These are phyloP conservation scores for Eucera pruinosa DNA, from an alignment of 2,888 invertebrate genomes.

Conservation along the genomic window DNA sequence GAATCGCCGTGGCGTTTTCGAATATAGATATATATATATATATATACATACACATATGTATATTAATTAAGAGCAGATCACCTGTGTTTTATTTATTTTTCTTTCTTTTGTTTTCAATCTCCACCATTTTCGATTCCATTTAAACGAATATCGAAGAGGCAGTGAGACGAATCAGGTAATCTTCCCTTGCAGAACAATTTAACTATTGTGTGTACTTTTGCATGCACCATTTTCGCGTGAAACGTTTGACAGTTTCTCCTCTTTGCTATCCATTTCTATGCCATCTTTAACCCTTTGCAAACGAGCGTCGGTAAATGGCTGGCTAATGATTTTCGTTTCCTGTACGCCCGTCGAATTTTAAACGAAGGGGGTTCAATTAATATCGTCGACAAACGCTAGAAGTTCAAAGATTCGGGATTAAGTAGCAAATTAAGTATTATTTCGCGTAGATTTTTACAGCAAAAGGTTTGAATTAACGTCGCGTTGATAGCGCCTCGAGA, in stretches of 20 bases:
- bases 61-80: constrained; percentile 70
- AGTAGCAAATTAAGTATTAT: too few species aligned
- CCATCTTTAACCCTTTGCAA: not conserved
- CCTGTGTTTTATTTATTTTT: constrained; percentile 75
- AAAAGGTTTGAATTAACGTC: too few species aligned
- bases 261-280: not conserved
- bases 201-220: constrained; percentile 21
- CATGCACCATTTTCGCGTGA: constrained; percentile 18
- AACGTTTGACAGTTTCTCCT: not conserved
- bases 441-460: too few species aligned
- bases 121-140: constrained; percentile 6
- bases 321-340: too few species aligned
- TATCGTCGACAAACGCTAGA: too few species aligned
- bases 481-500: too few species aligned
- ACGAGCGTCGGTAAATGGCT: too few species aligned
- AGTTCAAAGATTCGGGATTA: too few species aligned
- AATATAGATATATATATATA: constrained; percentile 64
- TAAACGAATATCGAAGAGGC: constrained; percentile 1
- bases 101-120: constrained; percentile 4
- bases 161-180: constrained; percentile 31
- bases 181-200: constrained; percentile 11
- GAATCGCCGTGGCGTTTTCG: constrained; percentile 67
- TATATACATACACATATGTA: constrained; percentile 65
- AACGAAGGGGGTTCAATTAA: too few species aligned
- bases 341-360: too few species aligned